These are phyloP conservation scores for Chloropsis cyanopogon DNA, from an alignment of 2,113 vertebrate genomes.

Conservation along the genomic window DNA sequence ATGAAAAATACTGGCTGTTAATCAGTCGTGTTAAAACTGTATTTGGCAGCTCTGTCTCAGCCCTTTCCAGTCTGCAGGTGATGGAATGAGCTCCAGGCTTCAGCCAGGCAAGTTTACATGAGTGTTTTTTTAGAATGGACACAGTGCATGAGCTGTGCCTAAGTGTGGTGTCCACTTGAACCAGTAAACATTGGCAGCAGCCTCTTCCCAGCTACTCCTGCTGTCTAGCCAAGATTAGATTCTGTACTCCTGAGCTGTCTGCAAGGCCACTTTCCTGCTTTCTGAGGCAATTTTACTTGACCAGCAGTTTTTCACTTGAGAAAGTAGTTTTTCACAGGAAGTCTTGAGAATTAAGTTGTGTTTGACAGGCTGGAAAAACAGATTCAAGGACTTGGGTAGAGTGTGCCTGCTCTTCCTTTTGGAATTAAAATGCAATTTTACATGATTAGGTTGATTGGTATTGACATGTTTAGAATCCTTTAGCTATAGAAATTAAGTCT, in stretches of 20 bases:
- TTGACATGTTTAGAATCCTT: not conserved
- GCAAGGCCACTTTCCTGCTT: not conserved
- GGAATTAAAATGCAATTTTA: not conserved
- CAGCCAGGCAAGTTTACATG: not conserved
- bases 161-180: not conserved
- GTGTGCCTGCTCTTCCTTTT: not conserved
- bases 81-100: not conserved
- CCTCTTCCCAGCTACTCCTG: not conserved
- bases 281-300: not conserved
- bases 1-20: not conserved
- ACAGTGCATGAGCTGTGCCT: not conserved
- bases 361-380: not conserved
- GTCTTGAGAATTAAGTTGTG: not conserved
- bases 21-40: not conserved
- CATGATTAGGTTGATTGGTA: not conserved
- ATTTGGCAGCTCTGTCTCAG: not conserved
- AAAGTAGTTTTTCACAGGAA: not conserved
- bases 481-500: not conserved
- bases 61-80: not conserved
- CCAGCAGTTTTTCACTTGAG: not conserved
- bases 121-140: not conserved
- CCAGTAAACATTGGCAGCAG: not conserved
- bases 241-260: not conserved
- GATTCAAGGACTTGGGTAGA: not conserved
- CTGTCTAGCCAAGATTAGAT: not conserved